Percentiles rank a stretch among this genome's conserved stretches.
Evolutionary conservation across 2,888 invertebrate species (phyloP).

Genomic region (Limnephilus marmoratus): DNA sequence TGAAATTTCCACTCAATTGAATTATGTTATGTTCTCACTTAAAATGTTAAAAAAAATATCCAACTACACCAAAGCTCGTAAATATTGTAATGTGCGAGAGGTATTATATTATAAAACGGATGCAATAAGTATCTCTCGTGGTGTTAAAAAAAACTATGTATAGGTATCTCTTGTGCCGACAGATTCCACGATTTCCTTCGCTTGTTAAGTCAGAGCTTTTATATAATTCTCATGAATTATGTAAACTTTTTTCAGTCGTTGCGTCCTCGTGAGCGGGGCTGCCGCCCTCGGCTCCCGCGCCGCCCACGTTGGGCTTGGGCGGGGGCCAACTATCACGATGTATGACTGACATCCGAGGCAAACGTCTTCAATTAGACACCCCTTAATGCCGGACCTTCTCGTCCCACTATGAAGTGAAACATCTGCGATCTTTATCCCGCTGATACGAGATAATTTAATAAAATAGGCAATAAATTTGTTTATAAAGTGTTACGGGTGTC

Average conservation of each 20-base stretch:
- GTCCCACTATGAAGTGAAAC: background rate
- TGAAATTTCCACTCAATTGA: no score
- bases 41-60: no score
- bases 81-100: background rate
- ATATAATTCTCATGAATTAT: slow-evolving; percentile 21
- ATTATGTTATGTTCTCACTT: no score
- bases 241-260: slow-evolving; percentile 16
- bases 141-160: background rate
- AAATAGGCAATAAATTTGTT: background rate
- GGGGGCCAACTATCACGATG: slow-evolving; percentile 9
- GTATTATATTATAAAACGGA: background rate
- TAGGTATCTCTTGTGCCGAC: background rate
- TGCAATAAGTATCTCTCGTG: background rate
- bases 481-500: background rate
- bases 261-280: background rate
- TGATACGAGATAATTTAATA: background rate
- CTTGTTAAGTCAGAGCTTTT: background rate
- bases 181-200: background rate
- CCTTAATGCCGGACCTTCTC: slow-evolving; percentile 1
- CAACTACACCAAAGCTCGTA: background rate
- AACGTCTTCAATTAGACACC: slow-evolving; percentile 37
- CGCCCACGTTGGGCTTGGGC: slow-evolving; percentile 9
- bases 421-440: background rate
- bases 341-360: slow-evolving; percentile 34
- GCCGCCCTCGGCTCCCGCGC: background rate